Percentiles rank a stretch among this genome's conserved stretches.
phyloP scores from a whole-genome alignment of 2,888 invertebrate species.

The Neoscelio sp. region DNA sequence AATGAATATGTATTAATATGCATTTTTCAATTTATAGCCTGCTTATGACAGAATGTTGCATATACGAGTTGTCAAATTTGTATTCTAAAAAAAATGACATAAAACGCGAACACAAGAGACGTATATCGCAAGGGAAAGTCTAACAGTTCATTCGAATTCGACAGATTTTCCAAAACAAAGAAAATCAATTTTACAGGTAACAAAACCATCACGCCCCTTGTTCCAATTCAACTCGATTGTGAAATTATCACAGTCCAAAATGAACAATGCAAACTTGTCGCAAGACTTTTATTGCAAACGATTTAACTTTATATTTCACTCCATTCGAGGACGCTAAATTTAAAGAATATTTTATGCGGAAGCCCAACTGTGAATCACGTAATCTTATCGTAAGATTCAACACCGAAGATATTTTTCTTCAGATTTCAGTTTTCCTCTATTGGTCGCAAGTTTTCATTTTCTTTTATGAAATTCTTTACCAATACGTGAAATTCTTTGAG shows the following conservation, averaged over 20 bases:
- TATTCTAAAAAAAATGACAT: background rate
- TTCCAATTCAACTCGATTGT: too few relatives aligned
- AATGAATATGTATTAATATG: background rate
- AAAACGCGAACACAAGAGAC: background rate
- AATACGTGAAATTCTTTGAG: background rate
- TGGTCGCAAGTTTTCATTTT: conserved; percentile 15
- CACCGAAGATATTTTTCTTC: conserved; percentile 8
- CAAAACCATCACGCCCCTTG: too few relatives aligned
- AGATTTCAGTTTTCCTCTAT: conserved; percentile 6
- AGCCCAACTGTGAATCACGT: background rate
- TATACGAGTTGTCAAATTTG: background rate
- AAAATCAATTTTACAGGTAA: background rate
- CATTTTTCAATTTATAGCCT: background rate
- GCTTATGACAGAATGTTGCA: background rate
- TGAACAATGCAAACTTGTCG: too few relatives aligned
- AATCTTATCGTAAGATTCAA: conserved; percentile 7
- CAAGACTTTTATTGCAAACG: too few relatives aligned
- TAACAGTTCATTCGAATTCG: too few relatives aligned
- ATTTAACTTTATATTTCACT: too few relatives aligned
- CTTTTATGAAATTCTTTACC: conserved; percentile 20
- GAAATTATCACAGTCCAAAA: too few relatives aligned
- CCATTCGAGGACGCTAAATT: background rate
- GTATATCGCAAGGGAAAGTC: background rate
- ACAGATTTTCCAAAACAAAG: background rate
- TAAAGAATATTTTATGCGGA: background rate